Evolutionary conservation across 2,888 invertebrate genomes (phyloP).

Genomic region (Aphrophora alni): DNA sequence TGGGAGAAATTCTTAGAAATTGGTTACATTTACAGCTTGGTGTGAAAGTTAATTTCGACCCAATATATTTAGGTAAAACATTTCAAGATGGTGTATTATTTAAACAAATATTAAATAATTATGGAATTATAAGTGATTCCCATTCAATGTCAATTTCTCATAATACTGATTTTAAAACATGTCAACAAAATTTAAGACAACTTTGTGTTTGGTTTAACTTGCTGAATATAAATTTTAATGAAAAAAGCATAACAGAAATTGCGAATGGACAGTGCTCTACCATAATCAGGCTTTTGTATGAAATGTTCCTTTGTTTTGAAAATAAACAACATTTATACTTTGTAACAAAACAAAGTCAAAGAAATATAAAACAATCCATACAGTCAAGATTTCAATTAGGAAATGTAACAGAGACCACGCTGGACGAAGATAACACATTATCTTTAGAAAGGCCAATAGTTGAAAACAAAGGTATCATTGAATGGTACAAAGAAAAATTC

Average conservation of each 20-base stretch:
- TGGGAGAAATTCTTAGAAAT: neutral
- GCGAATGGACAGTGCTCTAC: neutral
- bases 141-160: neutral
- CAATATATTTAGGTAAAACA: neutral
- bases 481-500: neutral
- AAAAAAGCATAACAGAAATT: neutral
- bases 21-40: neutral
- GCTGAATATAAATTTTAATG: neutral
- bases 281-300: constrained; percentile 41
- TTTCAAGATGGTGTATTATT: neutral
- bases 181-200: neutral
- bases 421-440: neutral
- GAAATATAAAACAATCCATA: neutral
- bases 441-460: neutral
- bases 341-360: constrained; percentile 32
- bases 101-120: neutral
- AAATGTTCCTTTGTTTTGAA: constrained; percentile 42
- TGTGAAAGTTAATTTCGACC: neutral
- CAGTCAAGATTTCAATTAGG: neutral
- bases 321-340: constrained; percentile 38
- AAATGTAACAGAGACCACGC: constrained; percentile 19
- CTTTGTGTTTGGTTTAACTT: neutral
- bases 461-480: constrained; percentile 21
- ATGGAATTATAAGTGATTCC: neutral
- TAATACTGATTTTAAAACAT: neutral